Evolutionary conservation across 1,140 invertebrate genomes (phyloP), one percentile per base, ranked within the genome.

Genomic region (Papilio glaucus): DNA sequence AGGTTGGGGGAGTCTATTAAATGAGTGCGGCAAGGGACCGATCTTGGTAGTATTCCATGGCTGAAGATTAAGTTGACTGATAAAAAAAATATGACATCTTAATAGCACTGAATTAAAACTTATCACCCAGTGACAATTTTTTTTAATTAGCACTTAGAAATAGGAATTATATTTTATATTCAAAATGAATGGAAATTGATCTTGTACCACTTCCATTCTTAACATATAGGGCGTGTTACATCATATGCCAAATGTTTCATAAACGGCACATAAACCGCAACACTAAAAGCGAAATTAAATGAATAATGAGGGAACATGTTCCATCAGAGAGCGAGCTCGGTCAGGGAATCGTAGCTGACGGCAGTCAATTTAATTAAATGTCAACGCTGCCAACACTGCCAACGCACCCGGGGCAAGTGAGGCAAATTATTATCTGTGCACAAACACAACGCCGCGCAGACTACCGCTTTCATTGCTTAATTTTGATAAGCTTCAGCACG

Each of bases 351-450:
- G 84, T 73, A 45, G 74, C 77, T 77, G 79, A 76, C n/a, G n/a
- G 76, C 77, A 84, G 77, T 88, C 85, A 86, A 84, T 87, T 88
- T 84, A 86, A 88, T 90, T 89, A 87, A 90, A 90, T 85, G 88
- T 87, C 86, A 85, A 73, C 79, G 77, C 77, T 83, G 82, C 75
- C 84, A 81, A 82, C 87, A 82, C 88, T 84, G 79, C 80, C 76
- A 74, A 81, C 26, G 12, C 6, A 62, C 8, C 7, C 62, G 75
- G 72, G 57, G 72, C 77, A 75, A 83, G 83, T 77, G 79, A 73
- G 77, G 67, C 63, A 74, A 81, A 81, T 86, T 84, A 82, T 84
- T 79, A 82, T 79, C 73, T 71, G 72, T 57, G 42, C 72, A 77
- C 79, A 74, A 49, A 57, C 37, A 71, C 37, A 71, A 24, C 61